Percentiles rank a stretch among this genome's conserved stretches.
Evolutionary conservation across 2,797 vertebrate species (phyloP).

Genomic region (Melopsittacus undulatus): DNA sequence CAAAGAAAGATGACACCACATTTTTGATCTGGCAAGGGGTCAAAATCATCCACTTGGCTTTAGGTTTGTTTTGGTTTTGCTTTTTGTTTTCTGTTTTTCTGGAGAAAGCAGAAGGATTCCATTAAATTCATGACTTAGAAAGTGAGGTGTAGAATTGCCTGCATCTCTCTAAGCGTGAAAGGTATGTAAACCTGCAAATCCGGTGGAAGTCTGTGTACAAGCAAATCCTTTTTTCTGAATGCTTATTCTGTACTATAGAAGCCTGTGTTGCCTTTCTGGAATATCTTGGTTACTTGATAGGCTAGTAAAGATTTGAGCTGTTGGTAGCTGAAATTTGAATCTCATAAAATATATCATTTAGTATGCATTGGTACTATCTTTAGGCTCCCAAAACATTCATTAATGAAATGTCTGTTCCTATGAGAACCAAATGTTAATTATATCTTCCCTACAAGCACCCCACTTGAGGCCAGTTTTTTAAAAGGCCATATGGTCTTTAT

Average conservation of each 20-base stretch:
- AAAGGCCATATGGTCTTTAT: background rate
- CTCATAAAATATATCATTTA: background rate
- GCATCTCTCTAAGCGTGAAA: background rate
- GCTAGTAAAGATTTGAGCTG: background rate
- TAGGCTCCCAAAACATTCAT: background rate
- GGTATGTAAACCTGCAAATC: background rate
- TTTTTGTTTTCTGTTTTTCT: background rate
- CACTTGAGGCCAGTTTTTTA: background rate
- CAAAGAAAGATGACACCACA: background rate
- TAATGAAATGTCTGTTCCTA: background rate
- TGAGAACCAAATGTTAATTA: background rate
- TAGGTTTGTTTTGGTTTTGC: background rate
- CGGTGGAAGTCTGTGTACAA: background rate
- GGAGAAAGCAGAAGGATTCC: background rate
- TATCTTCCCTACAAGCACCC: background rate
- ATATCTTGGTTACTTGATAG: background rate
- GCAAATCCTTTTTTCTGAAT: background rate
- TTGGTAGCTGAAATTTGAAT: background rate
- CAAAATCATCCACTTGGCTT: background rate
- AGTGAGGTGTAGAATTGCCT: background rate
- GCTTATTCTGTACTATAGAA: background rate
- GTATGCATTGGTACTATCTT: background rate
- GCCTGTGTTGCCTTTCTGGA: background rate
- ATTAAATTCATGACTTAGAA: background rate
- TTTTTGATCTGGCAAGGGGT: background rate